Percentiles rank a stretch among this genome's conserved stretches.
phyloP scores from a whole-genome alignment of 1,140 invertebrate genomes.

The Drosophila parabipectinata region DNA sequence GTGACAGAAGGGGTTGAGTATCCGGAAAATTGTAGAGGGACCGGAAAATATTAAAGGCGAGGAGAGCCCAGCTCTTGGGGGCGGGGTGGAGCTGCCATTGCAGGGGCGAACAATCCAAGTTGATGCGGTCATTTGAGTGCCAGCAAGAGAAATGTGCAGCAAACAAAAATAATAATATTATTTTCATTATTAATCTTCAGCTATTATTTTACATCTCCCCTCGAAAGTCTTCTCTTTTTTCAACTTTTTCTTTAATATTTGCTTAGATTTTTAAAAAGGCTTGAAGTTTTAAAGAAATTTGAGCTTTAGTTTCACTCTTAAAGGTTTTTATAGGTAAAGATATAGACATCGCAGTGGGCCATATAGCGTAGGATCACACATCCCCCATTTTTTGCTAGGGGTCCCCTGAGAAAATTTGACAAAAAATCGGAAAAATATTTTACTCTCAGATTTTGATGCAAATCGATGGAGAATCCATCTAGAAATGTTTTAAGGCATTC shows the following conservation, averaged over 20 bases:
- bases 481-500: too few relatives aligned
- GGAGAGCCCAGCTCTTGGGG: too few relatives aligned
- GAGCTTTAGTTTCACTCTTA: not conserved
- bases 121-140: conserved; percentile 49
- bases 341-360: too few relatives aligned
- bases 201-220: conserved; percentile 22
- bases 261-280: not conserved
- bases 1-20: not conserved
- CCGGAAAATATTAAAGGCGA: too few relatives aligned
- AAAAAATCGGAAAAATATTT: too few relatives aligned
- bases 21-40: conserved; percentile 9
- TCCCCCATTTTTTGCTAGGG: too few relatives aligned
- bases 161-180: conserved; percentile 40
- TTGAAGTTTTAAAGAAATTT: not conserved
- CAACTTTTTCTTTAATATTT: not conserved
- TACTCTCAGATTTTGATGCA: too few relatives aligned
- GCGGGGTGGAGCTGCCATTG: conserved; percentile 5
- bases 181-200: conserved; percentile 44
- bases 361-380: too few relatives aligned
- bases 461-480: too few relatives aligned
- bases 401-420: too few relatives aligned
- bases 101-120: conserved; percentile 27
- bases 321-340: not conserved
- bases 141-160: conserved; percentile 44
- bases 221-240: not conserved